Percentiles rank a stretch among this genome's conserved stretches.
Conservation (phyloP, 2,113 vertebrate species). For the Cyprinodon variegatus region DNA sequence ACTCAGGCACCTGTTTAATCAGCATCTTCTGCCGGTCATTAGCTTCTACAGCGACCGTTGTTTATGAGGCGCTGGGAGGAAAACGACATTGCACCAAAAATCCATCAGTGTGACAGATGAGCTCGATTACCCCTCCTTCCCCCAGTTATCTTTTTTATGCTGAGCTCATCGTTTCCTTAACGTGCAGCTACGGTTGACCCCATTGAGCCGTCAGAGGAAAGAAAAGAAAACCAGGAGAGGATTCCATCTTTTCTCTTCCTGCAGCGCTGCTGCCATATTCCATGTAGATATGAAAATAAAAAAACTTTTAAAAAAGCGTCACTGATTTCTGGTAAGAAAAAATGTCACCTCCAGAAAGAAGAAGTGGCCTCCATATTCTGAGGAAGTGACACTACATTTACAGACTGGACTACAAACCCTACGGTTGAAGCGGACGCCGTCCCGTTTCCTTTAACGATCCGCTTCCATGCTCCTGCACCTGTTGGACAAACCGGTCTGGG, state of each 20-base stretch:
- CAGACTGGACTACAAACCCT: slow-evolving; percentile 20
- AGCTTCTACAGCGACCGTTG: slow-evolving; percentile 24
- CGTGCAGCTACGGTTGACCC: not conserved
- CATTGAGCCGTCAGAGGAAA: not conserved
- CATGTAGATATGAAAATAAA: not conserved
- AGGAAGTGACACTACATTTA: slow-evolving; percentile 51
- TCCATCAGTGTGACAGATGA: slow-evolving; percentile 27
- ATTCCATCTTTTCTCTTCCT: not conserved
- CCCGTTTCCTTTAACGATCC: not conserved
- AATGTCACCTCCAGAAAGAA: slow-evolving; percentile 50
- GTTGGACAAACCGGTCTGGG: slow-evolving; percentile 26
- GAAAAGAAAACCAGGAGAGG: not conserved
- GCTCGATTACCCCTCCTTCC: not conserved
- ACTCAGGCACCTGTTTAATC: slow-evolving; percentile 51
- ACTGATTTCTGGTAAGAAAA: slow-evolving; percentile 3
- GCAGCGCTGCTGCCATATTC: not conserved
- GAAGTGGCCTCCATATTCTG: slow-evolving; percentile 52
- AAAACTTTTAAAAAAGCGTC: not conserved
- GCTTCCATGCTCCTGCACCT: slow-evolving; percentile 29
- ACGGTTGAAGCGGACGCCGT: not conserved
- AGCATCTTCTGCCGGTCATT: slow-evolving; percentile 50
- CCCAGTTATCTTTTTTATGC: too few species aligned
- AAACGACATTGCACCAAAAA: slow-evolving; percentile 10
- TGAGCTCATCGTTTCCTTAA: not conserved
- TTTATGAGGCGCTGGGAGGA: slow-evolving; percentile 14